Evolutionary conservation across 2,797 vertebrate species (phyloP).

Genomic region (Betta splendens): DNA sequence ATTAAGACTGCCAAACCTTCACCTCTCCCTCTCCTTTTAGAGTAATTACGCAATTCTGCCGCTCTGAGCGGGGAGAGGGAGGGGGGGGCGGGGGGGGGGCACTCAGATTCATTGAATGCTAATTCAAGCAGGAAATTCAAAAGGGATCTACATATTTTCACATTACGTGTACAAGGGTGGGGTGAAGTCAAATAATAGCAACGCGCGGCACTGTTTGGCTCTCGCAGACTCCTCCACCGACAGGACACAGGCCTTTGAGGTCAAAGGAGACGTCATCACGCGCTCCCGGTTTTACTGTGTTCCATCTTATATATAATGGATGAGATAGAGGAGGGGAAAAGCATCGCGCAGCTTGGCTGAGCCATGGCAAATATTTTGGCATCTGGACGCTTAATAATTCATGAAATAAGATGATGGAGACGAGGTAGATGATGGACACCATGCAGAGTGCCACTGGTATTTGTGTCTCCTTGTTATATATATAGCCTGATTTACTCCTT

Average conservation of each 20-base stretch:
- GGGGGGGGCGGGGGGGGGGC: slow-evolving; percentile 55
- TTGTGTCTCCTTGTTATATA: slow-evolving; percentile 65
- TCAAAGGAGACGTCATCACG: slow-evolving; percentile 64
- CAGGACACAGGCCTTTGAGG: slow-evolving; percentile 64
- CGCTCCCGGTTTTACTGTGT: slow-evolving; percentile 62
- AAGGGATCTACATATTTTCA: slow-evolving; percentile 63
- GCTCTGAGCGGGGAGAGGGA: slow-evolving; percentile 57
- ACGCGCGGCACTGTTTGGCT: slow-evolving; percentile 32
- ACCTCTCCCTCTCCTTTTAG: slow-evolving; percentile 73
- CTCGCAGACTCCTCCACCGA: slow-evolving; percentile 31
- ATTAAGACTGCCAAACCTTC: slow-evolving; percentile 78
- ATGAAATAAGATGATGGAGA: slow-evolving; percentile 66
- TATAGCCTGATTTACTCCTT: slow-evolving; percentile 64
- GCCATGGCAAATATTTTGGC: slow-evolving; percentile 79
- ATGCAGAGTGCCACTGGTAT: slow-evolving; percentile 58
- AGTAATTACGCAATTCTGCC: slow-evolving; percentile 76
- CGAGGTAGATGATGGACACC: slow-evolving; percentile 70
- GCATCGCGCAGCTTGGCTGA: slow-evolving; percentile 50
- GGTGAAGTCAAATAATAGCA: slow-evolving; percentile 48
- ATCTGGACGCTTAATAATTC: slow-evolving; percentile 77
- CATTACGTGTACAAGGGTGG: slow-evolving; percentile 56
- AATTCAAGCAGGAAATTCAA: slow-evolving; percentile 75
- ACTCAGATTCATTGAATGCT: slow-evolving; percentile 73
- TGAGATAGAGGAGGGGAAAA: slow-evolving; percentile 48
- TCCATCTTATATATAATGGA: slow-evolving; percentile 74